These are phyloP conservation scores for Fregetta grallaria DNA, from an alignment of 2,113 vertebrate genomes.

Conservation along the genomic window DNA sequence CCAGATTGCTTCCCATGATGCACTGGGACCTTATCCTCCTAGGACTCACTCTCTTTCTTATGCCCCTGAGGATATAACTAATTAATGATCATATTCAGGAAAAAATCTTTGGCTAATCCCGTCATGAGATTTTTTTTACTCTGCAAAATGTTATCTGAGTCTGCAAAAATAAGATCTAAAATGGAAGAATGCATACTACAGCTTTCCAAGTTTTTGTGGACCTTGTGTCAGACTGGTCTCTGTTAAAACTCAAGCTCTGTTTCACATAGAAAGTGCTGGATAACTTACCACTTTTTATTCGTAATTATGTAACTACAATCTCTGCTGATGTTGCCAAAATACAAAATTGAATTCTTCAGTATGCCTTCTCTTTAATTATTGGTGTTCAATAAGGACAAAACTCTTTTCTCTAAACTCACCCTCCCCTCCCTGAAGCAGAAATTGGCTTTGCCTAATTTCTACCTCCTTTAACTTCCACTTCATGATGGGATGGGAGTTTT, in stretches of 20 bases:
- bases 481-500: neutral
- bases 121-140: neutral
- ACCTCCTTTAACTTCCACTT: neutral
- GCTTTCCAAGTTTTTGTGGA: neutral
- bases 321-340: neutral
- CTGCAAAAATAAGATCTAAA: neutral
- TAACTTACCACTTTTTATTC: neutral
- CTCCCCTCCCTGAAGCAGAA: accelerated
- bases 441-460: neutral
- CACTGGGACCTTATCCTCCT: neutral
- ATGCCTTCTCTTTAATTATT: neutral
- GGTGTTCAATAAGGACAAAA: neutral
- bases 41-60: neutral
- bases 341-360: neutral
- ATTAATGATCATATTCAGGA: neutral
- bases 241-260: neutral
- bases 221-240: neutral
- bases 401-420: neutral
- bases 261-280: neutral
- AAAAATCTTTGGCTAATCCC: neutral
- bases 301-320: neutral
- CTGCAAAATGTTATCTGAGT: neutral
- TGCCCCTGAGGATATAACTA: accelerated
- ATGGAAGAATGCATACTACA: neutral
- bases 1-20: neutral